Evolutionary conservation across 2,888 invertebrate species (phyloP), one percentile per base, ranked within the genome.

Genomic region (Noctua janthina): DNA sequence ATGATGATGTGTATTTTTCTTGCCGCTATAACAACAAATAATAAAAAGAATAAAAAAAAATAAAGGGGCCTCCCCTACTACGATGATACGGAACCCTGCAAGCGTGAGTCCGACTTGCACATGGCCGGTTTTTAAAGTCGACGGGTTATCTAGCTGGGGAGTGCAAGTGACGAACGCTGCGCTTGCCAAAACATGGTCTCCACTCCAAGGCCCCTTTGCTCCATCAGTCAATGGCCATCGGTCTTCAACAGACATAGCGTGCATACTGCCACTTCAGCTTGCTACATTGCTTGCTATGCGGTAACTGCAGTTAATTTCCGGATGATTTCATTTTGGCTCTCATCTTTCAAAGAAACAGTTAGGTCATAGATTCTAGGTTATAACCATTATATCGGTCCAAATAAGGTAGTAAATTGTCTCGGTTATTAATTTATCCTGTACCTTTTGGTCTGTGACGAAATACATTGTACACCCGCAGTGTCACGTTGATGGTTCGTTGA

Each of bases 381-480:
- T 4, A 13, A 29, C 23, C 23, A 67, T 43, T n/a, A n/a, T 46
- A 43, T 68, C 15, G 43, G n/a, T 68, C 67, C 8, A 76, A 43
- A 29, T 77, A 54, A 4, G 51, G 75, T 74, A n/a, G 20, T 64
- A 7, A 67, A 67, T 67, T n/a, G 17, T 20, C 2, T 23, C 7
- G 29, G 13, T 35, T 68, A 68, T 23, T 17, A 46, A 2, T 56
- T 46, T 74, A 15, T 62, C 43, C n/a, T n/a, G 15, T 54, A 17
- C 17, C 13, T 51, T 0, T 7, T 49, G 11, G 29, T 43, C 6
- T 64, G 35, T 76, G 83, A 79, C 64, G 77, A 83, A 54, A 64
- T n/a, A 54, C 35, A 4, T 29, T 17, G 29, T 54, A 23, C 11
- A 49, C 72, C 85, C 81, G 6, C 81, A 81, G 39, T 66, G 86